Base-by-base conservation (phyloP, 1,140 invertebrate genomes). In the Drosophila baimaii region DNA sequence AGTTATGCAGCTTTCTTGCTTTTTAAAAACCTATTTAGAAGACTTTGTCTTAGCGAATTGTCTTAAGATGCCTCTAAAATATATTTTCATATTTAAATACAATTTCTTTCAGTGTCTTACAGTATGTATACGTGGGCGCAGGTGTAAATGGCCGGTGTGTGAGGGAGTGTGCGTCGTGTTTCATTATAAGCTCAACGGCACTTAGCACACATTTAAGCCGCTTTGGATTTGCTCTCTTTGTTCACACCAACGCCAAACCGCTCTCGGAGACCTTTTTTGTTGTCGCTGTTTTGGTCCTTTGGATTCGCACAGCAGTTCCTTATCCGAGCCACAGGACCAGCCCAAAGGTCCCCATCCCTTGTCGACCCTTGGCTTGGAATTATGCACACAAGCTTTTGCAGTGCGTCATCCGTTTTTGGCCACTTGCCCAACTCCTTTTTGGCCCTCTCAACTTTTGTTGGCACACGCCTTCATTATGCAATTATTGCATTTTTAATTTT, bases 201-300 rank as follows among this genome's bases (percentile, higher is more conserved):
- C 83, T 86, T 88, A 77, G 82, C 79, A 88, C 83, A 79, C 83
- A 77, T 86, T 88, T 86, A 86, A 86, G 79, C 83, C 70, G 83
- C 79, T 86, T 86, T 88, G 63, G 76, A 81, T 78, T 85, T 75
- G 58, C 46, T 66, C 37, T 51, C 66, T 56, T 74, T 44, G 44
- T 79, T 55, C 69, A 54, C 69, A 59, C 43, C 68, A 66, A 17
- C 13, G 15, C 27, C 47, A 37, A 54, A 47, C 41, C 56, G 19
- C 58, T 57, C 27, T 37, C 44, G 3, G 51, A 65, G 31, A 54
- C 33, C 49, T 57, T 56, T 56, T 75, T 56, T 75, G 68, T 27
- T 74, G 69, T 56, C 44, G 31, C 29, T 31, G 29, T 49, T 31
- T 65, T 65, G 44, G 51, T 54, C 37, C 71, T 75, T 43, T 3